These are phyloP conservation scores for Grapholita molesta DNA, from an alignment of 1,140 invertebrate genomes.

Conservation along the genomic window DNA sequence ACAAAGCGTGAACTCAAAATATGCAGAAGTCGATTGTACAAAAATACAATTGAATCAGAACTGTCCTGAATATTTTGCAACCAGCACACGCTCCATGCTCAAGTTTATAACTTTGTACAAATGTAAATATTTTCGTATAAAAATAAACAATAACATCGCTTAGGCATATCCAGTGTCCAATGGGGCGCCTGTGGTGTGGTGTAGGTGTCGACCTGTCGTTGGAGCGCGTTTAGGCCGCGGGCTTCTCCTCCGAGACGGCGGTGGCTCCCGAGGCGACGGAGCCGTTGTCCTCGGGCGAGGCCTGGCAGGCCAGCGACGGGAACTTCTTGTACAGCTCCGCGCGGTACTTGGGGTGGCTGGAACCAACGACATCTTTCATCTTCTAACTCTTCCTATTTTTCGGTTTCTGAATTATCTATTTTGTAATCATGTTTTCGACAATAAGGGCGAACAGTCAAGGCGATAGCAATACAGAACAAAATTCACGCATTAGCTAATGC, in stretches of 20 bases:
- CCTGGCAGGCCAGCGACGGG: conserved; percentile 79
- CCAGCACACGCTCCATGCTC: conserved; percentile 54
- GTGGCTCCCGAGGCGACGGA: conserved; percentile 79
- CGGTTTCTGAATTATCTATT: no score
- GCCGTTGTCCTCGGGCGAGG: conserved; percentile 74
- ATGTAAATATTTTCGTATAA: conserved; percentile 62
- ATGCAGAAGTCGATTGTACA: conserved; percentile 32
- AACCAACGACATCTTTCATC: conserved; percentile 21
- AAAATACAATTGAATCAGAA: conserved; percentile 22
- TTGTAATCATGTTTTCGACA: no score
- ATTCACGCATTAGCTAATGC: no score
- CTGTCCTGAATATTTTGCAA: conserved; percentile 55
- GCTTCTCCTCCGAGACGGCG: conserved; percentile 78
- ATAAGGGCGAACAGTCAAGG: no score
- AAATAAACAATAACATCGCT: conserved; percentile 70
- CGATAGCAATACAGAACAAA: no score
- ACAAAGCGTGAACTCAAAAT: conserved; percentile 67
- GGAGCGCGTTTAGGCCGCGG: conserved; percentile 73
- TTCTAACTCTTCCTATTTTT: background rate
- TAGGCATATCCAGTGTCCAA: conserved; percentile 55
- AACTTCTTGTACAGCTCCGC: conserved; percentile 82
- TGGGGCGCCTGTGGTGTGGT: conserved; percentile 19
- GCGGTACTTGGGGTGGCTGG: conserved; percentile 82
- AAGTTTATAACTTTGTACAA: conserved; percentile 68
- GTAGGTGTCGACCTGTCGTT: conserved; percentile 12